Evolutionary conservation across 2,888 invertebrate species (phyloP).

Genomic region (Drosophila atripex): DNA sequence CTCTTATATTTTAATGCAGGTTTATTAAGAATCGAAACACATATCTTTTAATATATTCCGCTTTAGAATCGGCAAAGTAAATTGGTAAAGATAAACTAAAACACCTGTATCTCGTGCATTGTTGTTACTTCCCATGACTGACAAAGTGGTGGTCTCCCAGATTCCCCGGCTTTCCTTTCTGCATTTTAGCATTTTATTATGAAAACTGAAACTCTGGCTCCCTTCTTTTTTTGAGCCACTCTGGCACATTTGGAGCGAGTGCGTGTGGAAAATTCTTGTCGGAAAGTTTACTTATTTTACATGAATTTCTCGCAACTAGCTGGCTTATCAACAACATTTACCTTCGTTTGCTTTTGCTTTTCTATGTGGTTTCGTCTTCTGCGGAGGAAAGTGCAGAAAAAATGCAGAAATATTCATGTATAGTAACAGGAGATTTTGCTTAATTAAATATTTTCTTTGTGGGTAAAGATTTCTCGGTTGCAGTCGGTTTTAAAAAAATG

Average conservation of each 20-base stretch:
- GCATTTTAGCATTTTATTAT: constrained; percentile 31
- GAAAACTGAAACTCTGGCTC: constrained; percentile 19
- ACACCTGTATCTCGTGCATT: neutral
- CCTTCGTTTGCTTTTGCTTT: constrained; percentile 20
- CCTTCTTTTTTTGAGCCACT: constrained; percentile 25
- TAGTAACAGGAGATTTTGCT: constrained; percentile 65
- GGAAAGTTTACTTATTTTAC: constrained; percentile 45
- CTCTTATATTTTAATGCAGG: too few relatives aligned
- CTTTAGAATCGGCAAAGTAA: neutral
- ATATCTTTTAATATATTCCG: neutral
- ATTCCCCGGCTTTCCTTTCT: constrained; percentile 3
- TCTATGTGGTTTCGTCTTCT: constrained; percentile 30
- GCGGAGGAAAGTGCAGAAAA: constrained; percentile 5
- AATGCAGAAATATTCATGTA: constrained; percentile 49
- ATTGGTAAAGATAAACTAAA: neutral
- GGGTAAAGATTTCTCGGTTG: constrained; percentile 33
- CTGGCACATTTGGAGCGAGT: neutral
- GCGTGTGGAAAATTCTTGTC: constrained; percentile 50
- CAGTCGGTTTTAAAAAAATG: constrained; percentile 12
- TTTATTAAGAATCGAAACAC: neutral
- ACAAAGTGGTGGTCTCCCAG: constrained; percentile 5
- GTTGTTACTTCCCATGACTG: constrained; percentile 9
- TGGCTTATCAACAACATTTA: constrained; percentile 24
- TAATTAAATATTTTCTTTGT: constrained; percentile 72
- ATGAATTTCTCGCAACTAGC: constrained; percentile 39